Percentiles rank a stretch among this genome's conserved stretches.
Evolutionary conservation across 2,113 vertebrate genomes (phyloP).

Genomic region (Phocoena phocoena): DNA sequence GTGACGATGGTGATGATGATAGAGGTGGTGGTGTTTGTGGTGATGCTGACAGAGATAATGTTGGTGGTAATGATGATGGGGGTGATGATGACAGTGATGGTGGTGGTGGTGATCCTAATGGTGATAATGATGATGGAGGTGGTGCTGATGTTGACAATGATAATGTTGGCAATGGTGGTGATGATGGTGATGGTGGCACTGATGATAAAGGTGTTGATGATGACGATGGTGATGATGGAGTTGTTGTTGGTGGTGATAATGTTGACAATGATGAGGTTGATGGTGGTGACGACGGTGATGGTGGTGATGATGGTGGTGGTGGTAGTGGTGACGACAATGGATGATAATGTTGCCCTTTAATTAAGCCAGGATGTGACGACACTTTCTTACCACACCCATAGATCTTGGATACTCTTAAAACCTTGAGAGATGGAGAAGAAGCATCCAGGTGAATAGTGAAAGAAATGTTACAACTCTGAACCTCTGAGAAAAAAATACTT

Average conservation of each 20-base stretch:
- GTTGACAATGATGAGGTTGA: fast-evolving
- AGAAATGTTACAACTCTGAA: background rate
- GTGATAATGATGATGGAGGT: background rate
- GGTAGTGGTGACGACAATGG: background rate
- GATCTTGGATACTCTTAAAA: background rate
- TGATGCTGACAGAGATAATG: background rate
- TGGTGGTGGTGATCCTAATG: fast-evolving
- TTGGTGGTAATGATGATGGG: background rate
- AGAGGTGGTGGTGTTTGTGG: fast-evolving
- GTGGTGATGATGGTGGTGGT: fast-evolving
- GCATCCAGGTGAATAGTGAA: background rate
- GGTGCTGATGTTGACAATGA: fast-evolving
- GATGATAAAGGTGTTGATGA: background rate
- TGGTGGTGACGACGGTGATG: fast-evolving
- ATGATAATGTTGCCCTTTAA: background rate
- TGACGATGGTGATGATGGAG: too few species aligned
- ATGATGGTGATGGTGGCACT: too few species aligned
- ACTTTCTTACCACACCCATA: background rate
- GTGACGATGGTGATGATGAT: fast-evolving
- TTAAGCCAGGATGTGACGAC: background rate
- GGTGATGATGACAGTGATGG: fast-evolving
- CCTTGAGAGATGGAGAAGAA: background rate
- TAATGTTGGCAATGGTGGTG: fast-evolving
- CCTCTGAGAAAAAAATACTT: background rate
- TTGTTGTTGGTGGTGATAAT: fast-evolving